Evolutionary conservation across 2,113 vertebrate genomes (phyloP).

Genomic region (Bufo bufo): DNA sequence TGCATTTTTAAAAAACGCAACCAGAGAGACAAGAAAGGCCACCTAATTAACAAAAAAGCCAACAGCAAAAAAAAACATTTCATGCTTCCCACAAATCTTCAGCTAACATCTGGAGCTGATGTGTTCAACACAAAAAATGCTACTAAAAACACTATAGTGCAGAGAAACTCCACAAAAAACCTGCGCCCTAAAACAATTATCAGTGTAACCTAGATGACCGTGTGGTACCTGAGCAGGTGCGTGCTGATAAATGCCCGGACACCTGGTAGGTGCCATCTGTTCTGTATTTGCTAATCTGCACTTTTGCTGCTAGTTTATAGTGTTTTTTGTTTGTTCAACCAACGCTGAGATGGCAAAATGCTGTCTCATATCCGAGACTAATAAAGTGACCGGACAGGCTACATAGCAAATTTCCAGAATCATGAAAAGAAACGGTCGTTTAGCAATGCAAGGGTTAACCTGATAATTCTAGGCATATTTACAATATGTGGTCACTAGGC

Average conservation of each 20-base stretch:
- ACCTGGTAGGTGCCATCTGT: conserved; percentile 22
- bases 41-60: too few relatives aligned
- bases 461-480: too few relatives aligned
- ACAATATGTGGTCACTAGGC: background rate
- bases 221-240: background rate
- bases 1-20: too few relatives aligned
- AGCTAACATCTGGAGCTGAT: too few relatives aligned
- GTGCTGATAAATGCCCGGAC: background rate
- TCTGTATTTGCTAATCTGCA: background rate
- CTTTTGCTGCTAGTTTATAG: background rate
- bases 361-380: background rate
- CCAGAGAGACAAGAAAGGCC: too few relatives aligned
- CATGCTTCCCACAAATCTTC: too few relatives aligned
- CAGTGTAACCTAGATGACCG: background rate
- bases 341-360: background rate
- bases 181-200: background rate
- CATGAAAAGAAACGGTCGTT: background rate
- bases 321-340: background rate
- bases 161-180: too few relatives aligned
- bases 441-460: background rate
- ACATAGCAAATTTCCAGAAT: background rate
- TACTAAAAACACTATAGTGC: too few relatives aligned
- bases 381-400: background rate
- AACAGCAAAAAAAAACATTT: too few relatives aligned
- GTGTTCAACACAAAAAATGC: too few relatives aligned